Percentiles rank a stretch among this genome's conserved stretches.
Evolutionary conservation across 2,113 vertebrate species (phyloP).

Genomic region (Mormyrus lacerda): DNA sequence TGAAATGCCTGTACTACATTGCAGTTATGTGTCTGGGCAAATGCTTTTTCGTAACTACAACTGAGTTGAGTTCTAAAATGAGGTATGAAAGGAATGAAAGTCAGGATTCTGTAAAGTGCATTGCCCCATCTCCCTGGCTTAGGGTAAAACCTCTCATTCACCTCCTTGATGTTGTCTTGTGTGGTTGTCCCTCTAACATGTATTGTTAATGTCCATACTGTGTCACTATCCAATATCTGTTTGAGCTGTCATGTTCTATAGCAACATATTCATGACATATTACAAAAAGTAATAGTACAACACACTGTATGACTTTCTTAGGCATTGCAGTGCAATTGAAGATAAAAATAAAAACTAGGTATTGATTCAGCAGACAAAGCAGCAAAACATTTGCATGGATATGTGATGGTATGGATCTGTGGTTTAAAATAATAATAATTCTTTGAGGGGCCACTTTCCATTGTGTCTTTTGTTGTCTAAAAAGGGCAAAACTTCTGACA

Average conservation of each 20-base stretch:
- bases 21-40: background rate
- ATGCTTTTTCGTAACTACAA: background rate
- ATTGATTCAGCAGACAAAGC: background rate
- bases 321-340: background rate
- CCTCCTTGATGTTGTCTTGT: background rate
- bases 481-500: background rate
- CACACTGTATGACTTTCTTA: background rate
- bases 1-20: background rate
- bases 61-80: background rate
- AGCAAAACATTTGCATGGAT: too few species aligned
- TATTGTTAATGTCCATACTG: constrained; percentile 15
- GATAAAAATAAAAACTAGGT: background rate
- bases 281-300: background rate
- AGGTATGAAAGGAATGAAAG: background rate
- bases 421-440: too few species aligned
- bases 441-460: too few species aligned
- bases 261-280: background rate
- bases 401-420: too few species aligned
- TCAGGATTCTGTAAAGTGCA: background rate
- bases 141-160: background rate
- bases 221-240: background rate
- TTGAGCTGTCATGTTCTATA: background rate
- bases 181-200: background rate
- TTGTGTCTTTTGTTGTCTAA: background rate
- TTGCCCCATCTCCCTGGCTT: background rate